Evolutionary conservation across 1,140 invertebrate genomes (phyloP).

Genomic region (Hirudo medicinalis): DNA sequence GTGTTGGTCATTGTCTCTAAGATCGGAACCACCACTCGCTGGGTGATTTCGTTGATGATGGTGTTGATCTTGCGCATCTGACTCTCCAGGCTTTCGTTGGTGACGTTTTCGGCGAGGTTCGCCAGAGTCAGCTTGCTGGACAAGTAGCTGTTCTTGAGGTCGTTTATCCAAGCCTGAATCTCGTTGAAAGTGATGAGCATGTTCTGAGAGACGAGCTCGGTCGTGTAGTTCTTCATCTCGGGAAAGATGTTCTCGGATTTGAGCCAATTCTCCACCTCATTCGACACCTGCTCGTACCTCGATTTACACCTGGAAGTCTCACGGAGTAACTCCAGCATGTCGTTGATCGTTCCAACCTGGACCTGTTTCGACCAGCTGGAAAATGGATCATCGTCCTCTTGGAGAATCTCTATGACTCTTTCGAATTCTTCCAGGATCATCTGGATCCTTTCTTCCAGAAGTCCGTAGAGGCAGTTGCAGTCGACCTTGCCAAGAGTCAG

Average conservation of each 20-base stretch:
- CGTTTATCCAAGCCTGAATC: conserved; percentile 1
- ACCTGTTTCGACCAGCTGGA: neutral
- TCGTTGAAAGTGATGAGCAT: conserved; percentile 16
- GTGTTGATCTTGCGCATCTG: neutral
- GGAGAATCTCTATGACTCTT: neutral
- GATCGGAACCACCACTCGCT: conserved; percentile 7
- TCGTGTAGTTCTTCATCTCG: neutral
- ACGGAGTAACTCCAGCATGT: neutral
- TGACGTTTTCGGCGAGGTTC: conserved; percentile 4
- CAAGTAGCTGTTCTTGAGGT: conserved; percentile 5
- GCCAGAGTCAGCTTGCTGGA: neutral
- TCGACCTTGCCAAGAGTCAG: too few relatives aligned
- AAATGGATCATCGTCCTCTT: neutral
- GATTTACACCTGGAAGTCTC: neutral
- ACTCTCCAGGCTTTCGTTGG: neutral
- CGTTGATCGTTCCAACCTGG: neutral
- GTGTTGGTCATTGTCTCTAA: neutral
- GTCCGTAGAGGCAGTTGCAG: too few relatives aligned
- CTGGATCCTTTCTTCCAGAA: too few relatives aligned
- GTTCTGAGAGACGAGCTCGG: neutral
- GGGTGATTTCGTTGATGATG: conserved; percentile 1
- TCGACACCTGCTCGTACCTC: neutral
- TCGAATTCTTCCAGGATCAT: neutral
- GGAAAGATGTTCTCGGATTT: neutral
- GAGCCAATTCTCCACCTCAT: conserved; percentile 5